Percentiles rank a stretch among this genome's conserved stretches.
phyloP scores from a whole-genome alignment of 2,797 vertebrate genomes.

The Phyllotis vaccarum region DNA sequence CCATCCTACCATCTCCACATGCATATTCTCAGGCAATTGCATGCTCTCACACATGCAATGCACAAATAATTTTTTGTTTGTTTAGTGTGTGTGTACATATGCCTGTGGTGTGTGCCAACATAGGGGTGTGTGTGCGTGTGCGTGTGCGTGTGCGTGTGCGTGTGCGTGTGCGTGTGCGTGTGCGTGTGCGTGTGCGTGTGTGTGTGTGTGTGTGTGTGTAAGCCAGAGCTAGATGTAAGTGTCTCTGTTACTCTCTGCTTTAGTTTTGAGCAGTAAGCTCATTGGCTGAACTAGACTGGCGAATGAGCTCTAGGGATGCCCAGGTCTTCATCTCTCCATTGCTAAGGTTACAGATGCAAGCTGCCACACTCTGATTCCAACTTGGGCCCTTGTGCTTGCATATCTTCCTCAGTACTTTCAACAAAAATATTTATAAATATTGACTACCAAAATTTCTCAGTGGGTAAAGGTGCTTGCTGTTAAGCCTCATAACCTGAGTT shows the following conservation, averaged over 20 bases:
- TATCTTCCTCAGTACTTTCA: background rate
- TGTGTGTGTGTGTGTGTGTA: background rate
- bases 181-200: background rate
- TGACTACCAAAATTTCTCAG: background rate
- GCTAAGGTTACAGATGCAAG: background rate
- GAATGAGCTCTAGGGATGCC: background rate
- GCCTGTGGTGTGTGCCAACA: background rate
- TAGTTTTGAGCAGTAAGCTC: background rate
- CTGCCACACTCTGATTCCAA: background rate
- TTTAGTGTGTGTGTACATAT: background rate
- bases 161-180: background rate
- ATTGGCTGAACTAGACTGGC: background rate
- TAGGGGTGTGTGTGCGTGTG: background rate
- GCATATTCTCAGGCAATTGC: background rate
- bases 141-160: background rate
- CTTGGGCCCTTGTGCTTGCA: background rate
- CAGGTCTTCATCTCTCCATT: background rate
- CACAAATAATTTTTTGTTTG: background rate
- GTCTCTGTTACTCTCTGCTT: background rate
- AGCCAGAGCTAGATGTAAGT: background rate
- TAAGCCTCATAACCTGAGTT: background rate
- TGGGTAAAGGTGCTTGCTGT: background rate
- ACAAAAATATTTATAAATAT: background rate
- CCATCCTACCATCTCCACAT: background rate
- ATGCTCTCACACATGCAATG: background rate